Evolutionary conservation across 1,140 invertebrate species (phyloP).

Genomic region (Parasteatoda tepidariorum): DNA sequence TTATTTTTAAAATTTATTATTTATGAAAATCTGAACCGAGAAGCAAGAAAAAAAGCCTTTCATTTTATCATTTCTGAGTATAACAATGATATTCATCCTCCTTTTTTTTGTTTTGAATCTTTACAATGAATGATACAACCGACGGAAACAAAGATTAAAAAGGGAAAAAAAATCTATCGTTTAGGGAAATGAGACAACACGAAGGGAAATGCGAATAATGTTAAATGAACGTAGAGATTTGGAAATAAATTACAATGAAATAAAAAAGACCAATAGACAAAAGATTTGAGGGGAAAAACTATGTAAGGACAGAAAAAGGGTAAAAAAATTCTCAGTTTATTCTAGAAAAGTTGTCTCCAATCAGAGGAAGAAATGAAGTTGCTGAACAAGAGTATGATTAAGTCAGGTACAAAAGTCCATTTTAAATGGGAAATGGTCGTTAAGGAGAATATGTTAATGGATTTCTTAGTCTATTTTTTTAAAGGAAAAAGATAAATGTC

Average conservation of each 20-base stretch:
- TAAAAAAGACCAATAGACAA: constrained; percentile 1
- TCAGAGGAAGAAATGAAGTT: constrained; percentile 22
- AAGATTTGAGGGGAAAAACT: too few species aligned
- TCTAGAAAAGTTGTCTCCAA: constrained; percentile 40
- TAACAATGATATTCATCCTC: too few species aligned
- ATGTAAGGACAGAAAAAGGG: constrained; percentile 7
- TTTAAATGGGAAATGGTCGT: constrained; percentile 37
- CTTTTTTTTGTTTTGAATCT: too few species aligned
- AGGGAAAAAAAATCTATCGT: constrained; percentile 17
- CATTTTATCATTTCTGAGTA: too few species aligned
- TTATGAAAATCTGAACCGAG: too few species aligned
- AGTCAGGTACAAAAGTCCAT: constrained; percentile 52
- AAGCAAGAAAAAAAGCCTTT: too few species aligned
- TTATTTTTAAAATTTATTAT: too few species aligned
- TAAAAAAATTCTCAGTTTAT: constrained; percentile 31
- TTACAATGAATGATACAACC: too few species aligned
- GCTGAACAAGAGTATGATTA: constrained; percentile 51
- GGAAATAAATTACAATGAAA: constrained; percentile 36
- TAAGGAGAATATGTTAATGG: constrained; percentile 35
- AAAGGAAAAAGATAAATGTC: too few species aligned
- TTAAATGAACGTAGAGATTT: constrained; percentile 28
- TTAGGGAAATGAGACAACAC: constrained; percentile 46
- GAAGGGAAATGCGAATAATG: constrained; percentile 28
- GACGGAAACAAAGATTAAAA: background rate
- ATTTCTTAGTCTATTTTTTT: constrained; percentile 29